Evolutionary conservation across 2,888 invertebrate species (phyloP).

Genomic region (Habroteleia sp.): DNA sequence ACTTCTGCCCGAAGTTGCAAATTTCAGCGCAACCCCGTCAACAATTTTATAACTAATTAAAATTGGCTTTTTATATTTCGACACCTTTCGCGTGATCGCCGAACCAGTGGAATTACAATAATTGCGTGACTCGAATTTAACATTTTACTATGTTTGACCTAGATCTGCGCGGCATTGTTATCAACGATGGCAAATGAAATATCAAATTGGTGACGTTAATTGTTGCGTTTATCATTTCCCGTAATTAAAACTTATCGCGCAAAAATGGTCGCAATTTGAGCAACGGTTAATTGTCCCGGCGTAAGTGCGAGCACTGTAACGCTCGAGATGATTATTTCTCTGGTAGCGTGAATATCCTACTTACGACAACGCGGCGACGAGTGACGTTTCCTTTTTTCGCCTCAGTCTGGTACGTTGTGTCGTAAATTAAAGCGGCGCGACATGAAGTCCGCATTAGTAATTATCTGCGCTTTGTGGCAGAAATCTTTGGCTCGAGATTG

Average conservation of each 20-base stretch:
- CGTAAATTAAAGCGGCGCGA: constrained; percentile 28
- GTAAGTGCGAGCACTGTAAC: constrained; percentile 65
- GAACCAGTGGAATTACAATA: background rate
- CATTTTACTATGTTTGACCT: constrained; percentile 11
- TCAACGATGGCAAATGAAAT: constrained; percentile 10
- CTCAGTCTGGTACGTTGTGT: constrained; percentile 31
- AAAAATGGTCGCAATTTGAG: constrained; percentile 32
- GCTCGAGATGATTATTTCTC: constrained; percentile 75
- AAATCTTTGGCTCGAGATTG: constrained; percentile 69
- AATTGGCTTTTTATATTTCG: too few relatives aligned
- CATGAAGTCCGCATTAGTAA: constrained; percentile 43
- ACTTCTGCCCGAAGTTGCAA: too few relatives aligned
- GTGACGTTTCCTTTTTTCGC: constrained; percentile 50
- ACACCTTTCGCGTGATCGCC: too few relatives aligned
- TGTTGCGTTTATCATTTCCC: constrained; percentile 16
- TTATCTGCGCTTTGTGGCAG: constrained; percentile 30
- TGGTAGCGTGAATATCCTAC: constrained; percentile 67
- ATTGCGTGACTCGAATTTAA: too few relatives aligned
- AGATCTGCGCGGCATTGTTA: background rate
- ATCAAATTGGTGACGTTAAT: constrained; percentile 23
- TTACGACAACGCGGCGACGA: constrained; percentile 58
- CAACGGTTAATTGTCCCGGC: constrained; percentile 43
- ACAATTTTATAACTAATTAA: too few relatives aligned
- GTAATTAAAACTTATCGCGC: constrained; percentile 38
- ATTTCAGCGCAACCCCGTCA: too few relatives aligned